Conservation (phyloP, 2,888 invertebrate species). For the Marronus borbonicus region DNA sequence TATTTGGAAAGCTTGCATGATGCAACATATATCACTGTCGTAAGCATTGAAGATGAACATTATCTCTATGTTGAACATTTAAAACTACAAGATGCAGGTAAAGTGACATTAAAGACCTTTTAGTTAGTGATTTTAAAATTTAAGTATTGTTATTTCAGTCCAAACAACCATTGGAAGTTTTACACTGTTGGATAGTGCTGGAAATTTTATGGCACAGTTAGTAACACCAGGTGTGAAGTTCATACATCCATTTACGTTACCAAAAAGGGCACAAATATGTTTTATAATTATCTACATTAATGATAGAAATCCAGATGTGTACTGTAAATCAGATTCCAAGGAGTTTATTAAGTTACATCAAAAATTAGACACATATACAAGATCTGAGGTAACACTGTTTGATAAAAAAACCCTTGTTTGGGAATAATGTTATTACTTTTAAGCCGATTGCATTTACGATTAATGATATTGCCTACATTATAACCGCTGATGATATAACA, state of each 20-base stretch:
- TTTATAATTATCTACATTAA: slow-evolving; percentile 55
- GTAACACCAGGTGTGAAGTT: slow-evolving; percentile 59
- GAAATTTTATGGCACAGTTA: slow-evolving; percentile 51
- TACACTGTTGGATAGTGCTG: not conserved
- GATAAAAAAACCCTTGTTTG: not conserved
- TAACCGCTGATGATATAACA: slow-evolving; percentile 55
- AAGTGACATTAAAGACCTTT: not conserved
- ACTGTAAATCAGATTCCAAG: slow-evolving; percentile 40
- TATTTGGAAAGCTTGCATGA: not conserved
- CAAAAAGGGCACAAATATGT: slow-evolving; percentile 58
- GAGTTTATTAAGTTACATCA: slow-evolving; percentile 17
- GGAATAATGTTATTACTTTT: slow-evolving; percentile 49
- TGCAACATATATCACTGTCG: slow-evolving; percentile 9
- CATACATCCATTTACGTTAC: slow-evolving; percentile 58
- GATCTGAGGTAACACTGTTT: not conserved
- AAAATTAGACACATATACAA: slow-evolving; percentile 35
- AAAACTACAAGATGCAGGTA: not conserved
- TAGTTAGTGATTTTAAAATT: not conserved
- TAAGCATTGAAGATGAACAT: not conserved
- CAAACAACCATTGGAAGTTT: not conserved
- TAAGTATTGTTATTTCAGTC: not conserved
- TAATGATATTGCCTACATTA: slow-evolving; percentile 55
- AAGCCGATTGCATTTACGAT: slow-evolving; percentile 59
- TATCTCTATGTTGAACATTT: slow-evolving; percentile 15
- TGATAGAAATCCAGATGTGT: slow-evolving; percentile 21